A percentile compares a stretch with the other conserved stretches of the same genome.
Evolutionary conservation across 2,888 invertebrate species (phyloP).

Genomic region (Acleris cristana): DNA sequence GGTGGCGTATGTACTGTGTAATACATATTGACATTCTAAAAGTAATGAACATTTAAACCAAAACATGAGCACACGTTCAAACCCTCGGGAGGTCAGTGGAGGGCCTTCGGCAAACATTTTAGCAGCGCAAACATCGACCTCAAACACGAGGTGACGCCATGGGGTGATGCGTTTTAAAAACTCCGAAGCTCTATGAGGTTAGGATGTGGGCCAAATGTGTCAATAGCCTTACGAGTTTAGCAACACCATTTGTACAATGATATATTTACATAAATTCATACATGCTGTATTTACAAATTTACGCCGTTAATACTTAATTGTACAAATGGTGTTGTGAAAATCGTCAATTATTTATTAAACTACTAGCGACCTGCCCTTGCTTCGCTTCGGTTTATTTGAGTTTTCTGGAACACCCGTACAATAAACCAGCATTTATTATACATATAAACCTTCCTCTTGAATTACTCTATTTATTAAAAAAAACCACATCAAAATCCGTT

Average conservation of each 20-base stretch:
- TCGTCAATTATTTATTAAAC: too few species aligned
- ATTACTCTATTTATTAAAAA: too few species aligned
- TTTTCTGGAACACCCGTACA: too few species aligned
- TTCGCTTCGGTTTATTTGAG: too few species aligned
- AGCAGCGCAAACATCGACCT: constrained; percentile 70
- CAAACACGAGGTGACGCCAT: constrained; percentile 45
- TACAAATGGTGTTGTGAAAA: not conserved
- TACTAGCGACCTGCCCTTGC: too few species aligned
- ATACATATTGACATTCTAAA: not conserved
- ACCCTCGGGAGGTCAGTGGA: constrained; percentile 51
- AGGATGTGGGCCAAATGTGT: constrained; percentile 3
- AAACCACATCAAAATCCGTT: too few species aligned
- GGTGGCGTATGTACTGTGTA: too few species aligned
- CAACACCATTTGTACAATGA: not conserved
- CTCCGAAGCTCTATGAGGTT: constrained; percentile 21
- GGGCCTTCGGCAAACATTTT: constrained; percentile 72
- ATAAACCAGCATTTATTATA: too few species aligned
- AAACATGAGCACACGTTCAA: constrained; percentile 38
- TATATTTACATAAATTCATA: not conserved
- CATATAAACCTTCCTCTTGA: too few species aligned
- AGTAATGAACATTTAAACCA: constrained; percentile 5
- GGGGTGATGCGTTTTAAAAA: constrained; percentile 26
- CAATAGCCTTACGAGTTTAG: not conserved
- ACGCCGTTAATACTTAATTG: not conserved
- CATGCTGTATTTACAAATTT: too few species aligned